Evolutionary conservation across 2,797 vertebrate genomes (phyloP).

Genomic region (Chelidonichthys spinosus): DNA sequence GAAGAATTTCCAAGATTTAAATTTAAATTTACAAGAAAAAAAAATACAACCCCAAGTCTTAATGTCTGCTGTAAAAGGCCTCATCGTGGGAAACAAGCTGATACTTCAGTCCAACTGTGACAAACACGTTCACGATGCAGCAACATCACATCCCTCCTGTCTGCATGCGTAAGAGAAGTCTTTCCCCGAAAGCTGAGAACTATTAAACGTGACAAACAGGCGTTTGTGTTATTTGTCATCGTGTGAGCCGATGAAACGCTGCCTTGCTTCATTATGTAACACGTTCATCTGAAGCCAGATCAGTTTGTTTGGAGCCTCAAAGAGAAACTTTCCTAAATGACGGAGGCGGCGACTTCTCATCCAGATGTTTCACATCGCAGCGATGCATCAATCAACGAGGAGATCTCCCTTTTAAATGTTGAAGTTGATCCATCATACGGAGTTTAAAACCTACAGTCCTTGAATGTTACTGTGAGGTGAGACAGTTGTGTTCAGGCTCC

Average conservation of each 20-base stretch:
- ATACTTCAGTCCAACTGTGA: background rate
- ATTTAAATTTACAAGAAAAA: no score
- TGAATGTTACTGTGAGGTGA: background rate
- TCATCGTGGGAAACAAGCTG: background rate
- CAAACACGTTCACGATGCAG: background rate
- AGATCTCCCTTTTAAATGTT: background rate
- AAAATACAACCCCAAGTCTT: no score
- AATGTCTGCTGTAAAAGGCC: background rate
- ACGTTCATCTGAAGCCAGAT: constrained; percentile 18
- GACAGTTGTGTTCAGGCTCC: background rate
- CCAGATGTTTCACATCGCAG: constrained; percentile 32
- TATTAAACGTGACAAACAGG: background rate
- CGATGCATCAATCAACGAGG: no score
- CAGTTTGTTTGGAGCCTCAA: background rate
- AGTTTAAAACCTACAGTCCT: background rate
- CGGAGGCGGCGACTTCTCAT: background rate
- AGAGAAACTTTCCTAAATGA: background rate
- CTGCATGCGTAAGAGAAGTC: background rate
- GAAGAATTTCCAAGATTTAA: no score
- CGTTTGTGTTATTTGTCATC: background rate
- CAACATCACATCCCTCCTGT: background rate
- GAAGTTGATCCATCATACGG: background rate
- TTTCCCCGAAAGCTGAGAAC: background rate
- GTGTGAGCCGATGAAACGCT: background rate
- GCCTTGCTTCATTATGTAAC: constrained; percentile 27